Percentiles rank a stretch among this genome's conserved stretches.
Conservation (phyloP, 1,140 invertebrate genomes). For the Aricia agestis region DNA sequence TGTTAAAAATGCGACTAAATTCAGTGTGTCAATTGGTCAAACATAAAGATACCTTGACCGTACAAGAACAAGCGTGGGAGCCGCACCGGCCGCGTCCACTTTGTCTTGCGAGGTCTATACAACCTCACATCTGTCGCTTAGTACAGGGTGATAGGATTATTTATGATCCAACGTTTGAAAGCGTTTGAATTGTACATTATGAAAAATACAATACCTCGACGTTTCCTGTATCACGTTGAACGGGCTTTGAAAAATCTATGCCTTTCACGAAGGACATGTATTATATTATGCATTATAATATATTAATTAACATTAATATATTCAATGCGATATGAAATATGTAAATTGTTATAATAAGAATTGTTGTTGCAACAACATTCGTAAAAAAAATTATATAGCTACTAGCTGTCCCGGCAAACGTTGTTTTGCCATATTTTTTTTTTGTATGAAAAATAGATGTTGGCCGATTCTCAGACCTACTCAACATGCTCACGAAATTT, state of each 20-base stretch:
- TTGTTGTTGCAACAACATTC: too few relatives aligned
- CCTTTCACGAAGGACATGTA: not conserved
- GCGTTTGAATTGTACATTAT: constrained; percentile 10
- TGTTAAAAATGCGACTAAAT: not conserved
- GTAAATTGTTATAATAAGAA: too few relatives aligned
- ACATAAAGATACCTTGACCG: not conserved
- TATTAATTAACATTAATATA: too few relatives aligned
- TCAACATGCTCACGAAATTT: too few relatives aligned
- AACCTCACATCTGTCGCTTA: constrained; percentile 15
- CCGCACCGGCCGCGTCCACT: constrained; percentile 19
- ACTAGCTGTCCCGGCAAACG: too few relatives aligned
- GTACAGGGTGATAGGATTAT: constrained; percentile 24
- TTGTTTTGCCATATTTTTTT: too few relatives aligned
- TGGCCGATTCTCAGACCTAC: too few relatives aligned
- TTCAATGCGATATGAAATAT: too few relatives aligned
- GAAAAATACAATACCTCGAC: not conserved
- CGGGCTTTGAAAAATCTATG: not conserved
- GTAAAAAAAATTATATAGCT: too few relatives aligned
- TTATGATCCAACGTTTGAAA: constrained; percentile 22
- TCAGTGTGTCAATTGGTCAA: not conserved
- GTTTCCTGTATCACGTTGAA: not conserved
- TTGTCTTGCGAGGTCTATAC: constrained; percentile 18
- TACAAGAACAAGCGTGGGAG: constrained; percentile 22
- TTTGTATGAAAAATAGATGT: too few relatives aligned
- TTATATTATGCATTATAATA: too few relatives aligned